Base-by-base conservation (phyloP, 92 coral and sea anemone species). In the Hydrozoanthus gracilis region DNA sequence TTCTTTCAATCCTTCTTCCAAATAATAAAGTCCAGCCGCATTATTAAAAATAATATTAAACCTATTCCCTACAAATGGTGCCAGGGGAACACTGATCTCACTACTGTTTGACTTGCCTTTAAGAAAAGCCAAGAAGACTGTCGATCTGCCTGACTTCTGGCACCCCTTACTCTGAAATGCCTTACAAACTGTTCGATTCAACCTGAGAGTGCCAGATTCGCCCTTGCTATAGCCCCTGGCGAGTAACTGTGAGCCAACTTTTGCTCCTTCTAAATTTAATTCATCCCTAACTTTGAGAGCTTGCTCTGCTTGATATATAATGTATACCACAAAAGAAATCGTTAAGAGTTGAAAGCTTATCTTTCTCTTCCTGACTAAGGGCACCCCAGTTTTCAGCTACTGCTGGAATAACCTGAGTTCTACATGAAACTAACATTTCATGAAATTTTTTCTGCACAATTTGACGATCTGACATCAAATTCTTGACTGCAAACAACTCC, bases 251-350 rank as follows among this genome's bases (percentile, higher is more conserved):
- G 75, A 72, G 12, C 87, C 87, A 61, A 88, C 87, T 70, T 82
- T 71, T 27, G 64, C 77, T 45, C 65, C 83, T 39, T 76, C 39
- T 73, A 71, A 88, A 76, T 72, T 16, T 78, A 82, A 48, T 13
- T 82, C 78, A 39, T 74, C 83, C 87, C 76, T 82, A 58, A 82
- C 44, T 52, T 82, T 82, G 3, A 88, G 49, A 27, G 87, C 83
- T 45, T 50, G 70, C 51, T 88, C 83, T 3, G 72, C 83, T 51
- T 88, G 87, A 70, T 82, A 88, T 67, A 27, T 55, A 82, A 51
- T 88, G 91, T 61, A 88, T 47, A 0, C 91, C 87, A 88, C 91
- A 73, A 44, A 88, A 88, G 9, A 88, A 49, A 11, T 86, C 82
- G 47, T 86, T 86, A 12, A 86, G 70, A 44, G 44, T 86, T 48